These are phyloP conservation scores for Neoarius graeffei DNA, from an alignment of 2,113 vertebrate species.

Conservation along the genomic window DNA sequence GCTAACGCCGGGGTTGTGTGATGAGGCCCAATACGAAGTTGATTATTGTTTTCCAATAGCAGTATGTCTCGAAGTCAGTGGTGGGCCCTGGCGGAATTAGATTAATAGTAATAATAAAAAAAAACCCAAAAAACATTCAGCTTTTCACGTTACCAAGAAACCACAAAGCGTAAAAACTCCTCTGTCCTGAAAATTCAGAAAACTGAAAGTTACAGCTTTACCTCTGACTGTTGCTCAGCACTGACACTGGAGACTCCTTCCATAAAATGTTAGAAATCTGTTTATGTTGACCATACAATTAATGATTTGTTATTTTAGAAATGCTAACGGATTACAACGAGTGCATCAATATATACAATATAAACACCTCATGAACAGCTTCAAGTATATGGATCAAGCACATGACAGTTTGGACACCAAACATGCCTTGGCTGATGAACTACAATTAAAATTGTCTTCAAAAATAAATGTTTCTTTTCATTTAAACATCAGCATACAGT, in stretches of 20 bases:
- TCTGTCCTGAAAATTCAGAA: background rate
- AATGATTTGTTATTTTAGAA: background rate
- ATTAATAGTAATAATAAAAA: background rate
- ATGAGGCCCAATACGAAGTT: background rate
- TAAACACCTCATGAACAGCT: background rate
- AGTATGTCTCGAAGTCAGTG: background rate
- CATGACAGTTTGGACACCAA: background rate
- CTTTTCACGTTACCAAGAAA: background rate
- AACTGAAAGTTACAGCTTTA: background rate
- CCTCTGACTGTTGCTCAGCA: background rate
- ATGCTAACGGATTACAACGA: background rate
- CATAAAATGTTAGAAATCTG: background rate
- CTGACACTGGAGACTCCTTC: background rate
- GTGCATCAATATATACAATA: background rate
- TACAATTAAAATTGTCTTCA: background rate
- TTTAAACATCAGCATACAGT: background rate
- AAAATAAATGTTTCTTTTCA: background rate
- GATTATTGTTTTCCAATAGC: background rate
- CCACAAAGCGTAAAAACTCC: background rate
- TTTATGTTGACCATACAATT: background rate
- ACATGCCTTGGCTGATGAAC: background rate
- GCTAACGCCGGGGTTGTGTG: background rate
- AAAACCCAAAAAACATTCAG: background rate
- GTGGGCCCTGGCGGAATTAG: too few species aligned
- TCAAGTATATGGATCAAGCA: background rate